Evolutionary conservation across 2,888 invertebrate genomes (phyloP), one percentile per base, ranked within the genome.

Genomic region (Sycophila texana): DNA sequence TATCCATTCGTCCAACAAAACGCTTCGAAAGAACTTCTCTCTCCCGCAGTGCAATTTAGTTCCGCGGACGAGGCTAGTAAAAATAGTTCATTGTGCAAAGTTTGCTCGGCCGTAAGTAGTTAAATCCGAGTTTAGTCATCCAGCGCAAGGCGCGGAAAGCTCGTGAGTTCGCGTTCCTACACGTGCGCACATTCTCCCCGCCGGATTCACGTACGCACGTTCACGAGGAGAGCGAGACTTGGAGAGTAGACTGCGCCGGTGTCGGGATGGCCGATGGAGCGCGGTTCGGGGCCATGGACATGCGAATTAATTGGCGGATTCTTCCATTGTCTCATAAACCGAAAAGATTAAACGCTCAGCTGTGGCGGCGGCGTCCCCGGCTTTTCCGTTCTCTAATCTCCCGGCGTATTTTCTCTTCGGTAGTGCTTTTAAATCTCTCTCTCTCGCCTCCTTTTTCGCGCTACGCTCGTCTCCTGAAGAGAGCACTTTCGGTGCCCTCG

Each of bases 221-320:
- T n/a, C 18, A 47, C 49, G 49, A 49, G 2, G 51, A 16, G 16
- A 4, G 57, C 14, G 55, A 39, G 13, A 14, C 14, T 18, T 5
- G 20, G 61, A 13, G n/a, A n/a, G n/a, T n/a, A n/a, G n/a, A n/a
- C n/a, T n/a, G n/a, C n/a, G n/a, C n/a, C n/a, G n/a, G n/a, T n/a
- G n/a, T n/a, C n/a, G n/a, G n/a, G n/a, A n/a, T n/a, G n/a, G n/a
- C n/a, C n/a, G n/a, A n/a, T n/a, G n/a, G 4, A 7, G 30, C 26
- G 60, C 61, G 77, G 66, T 71, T 83, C 68, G 61, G 16, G 81
- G 26, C 49, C 20, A 39, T 51, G 77, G 71, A 65, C 74, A 65
- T 22, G 57, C 86, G 86, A 87, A 88, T 88, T 89, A 89, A 89
- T 89, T 88, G 88, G 86, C 84, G 86, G 87, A 88, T 88, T 87